Evolutionary conservation across 1,140 invertebrate genomes (phyloP).

Genomic region (Drosophila dunni): DNA sequence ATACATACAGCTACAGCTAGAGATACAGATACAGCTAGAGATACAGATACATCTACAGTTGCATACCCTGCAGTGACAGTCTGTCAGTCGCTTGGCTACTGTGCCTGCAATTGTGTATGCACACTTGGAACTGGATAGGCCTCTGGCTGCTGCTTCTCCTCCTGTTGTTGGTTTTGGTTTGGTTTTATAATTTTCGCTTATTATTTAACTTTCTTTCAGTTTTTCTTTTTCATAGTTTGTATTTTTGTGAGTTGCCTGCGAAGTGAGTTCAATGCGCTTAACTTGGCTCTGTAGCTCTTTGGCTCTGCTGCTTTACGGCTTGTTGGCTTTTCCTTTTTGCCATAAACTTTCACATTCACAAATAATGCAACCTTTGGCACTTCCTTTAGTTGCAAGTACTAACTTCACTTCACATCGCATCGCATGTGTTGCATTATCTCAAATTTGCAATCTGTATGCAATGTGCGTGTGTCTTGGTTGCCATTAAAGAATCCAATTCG

Average conservation of each 20-base stretch:
- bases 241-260: constrained; percentile 26
- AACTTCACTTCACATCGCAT: neutral
- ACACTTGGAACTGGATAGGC: constrained; percentile 40
- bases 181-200: constrained; percentile 54
- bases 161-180: neutral
- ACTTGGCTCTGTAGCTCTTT: constrained; percentile 27
- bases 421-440: constrained; percentile 12
- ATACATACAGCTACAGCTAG: constrained; percentile 21
- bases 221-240: neutral
- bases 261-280: constrained; percentile 76
- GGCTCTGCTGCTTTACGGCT: constrained; percentile 12
- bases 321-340: constrained; percentile 43
- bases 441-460: constrained; percentile 7
- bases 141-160: constrained; percentile 15
- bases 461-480: constrained; percentile 3
- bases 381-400: constrained; percentile 40
- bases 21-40: constrained; percentile 12
- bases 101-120: neutral
- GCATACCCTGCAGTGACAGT: constrained; percentile 12
- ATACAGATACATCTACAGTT: neutral
- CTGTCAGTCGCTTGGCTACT: constrained; percentile 4
- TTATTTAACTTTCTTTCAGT: constrained; percentile 75
- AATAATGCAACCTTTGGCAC: constrained; percentile 65
- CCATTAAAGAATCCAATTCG: constrained; percentile 21
- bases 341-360: constrained; percentile 74